Base-by-base conservation (phyloP, 2,888 invertebrate genomes). In the Thalpophila matura region DNA sequence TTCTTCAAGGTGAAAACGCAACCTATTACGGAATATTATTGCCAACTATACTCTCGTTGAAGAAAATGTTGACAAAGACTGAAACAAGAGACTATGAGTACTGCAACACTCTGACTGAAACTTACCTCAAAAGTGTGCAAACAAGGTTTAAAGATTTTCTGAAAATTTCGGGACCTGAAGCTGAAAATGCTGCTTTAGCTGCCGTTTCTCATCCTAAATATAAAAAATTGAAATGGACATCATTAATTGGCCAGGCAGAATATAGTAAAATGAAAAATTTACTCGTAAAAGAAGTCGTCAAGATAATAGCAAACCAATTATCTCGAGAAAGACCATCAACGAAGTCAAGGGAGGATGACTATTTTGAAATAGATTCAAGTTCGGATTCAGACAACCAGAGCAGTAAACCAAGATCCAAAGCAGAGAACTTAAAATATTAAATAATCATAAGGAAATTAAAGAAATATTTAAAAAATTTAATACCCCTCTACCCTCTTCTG, bases 21-120 rank as follows among this genome's bases (percentile, higher is more conserved):
- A 61, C 37, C 5, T 57, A 62, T 53, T 62, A 66, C n/a, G 56
- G 56, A 0, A 56, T 66, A 51, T 56, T 66, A 22, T 51, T 57
- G 26, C 61, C 61, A 6, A 50, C 45, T 37, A 35, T 57, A 35
- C 37, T 57, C 22, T 31, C 60, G 29, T 40, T 61, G 33, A 47
- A 40, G 31, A 61, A 55, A 51, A 61, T 47, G 47, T 55, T 60
- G 7, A 31, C 37, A 22, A 54, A 54, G 3, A 56, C 56, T 46
- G 38, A 46, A 56, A 37, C 37, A 27, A 38, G 22, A 29, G 29
- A 46, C 55, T 56, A 46, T 46, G 29, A 46, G 1, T 56, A 47
- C 46, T 47, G 37, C 56, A 56, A 2, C 1, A 47, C 47, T 55
- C 54, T 46, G 56, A 56, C 56, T 47, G 47, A 56, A 47, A 29